phyloP scores from a whole-genome alignment of 2,888 invertebrate species.

The Microchrysa polita region DNA sequence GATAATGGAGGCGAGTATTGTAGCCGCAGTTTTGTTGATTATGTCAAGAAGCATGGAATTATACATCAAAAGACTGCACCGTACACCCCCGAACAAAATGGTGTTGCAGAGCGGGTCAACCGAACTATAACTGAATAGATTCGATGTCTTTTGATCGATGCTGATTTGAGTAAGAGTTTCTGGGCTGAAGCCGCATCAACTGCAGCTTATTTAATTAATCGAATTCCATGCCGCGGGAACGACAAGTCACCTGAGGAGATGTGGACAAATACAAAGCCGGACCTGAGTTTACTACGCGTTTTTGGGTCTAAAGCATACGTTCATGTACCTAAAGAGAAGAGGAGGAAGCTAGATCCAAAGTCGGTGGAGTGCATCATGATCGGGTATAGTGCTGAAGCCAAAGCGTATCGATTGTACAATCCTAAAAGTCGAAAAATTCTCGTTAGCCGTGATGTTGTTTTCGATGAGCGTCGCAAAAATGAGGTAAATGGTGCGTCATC shows the following conservation, averaged over 20 bases:
- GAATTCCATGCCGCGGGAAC: slow-evolving; percentile 38
- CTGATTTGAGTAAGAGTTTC: slow-evolving; percentile 51
- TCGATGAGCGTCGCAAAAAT: background rate
- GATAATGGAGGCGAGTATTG: slow-evolving; percentile 53
- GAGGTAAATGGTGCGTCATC: background rate
- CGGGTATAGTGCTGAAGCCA: background rate
- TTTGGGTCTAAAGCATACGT: slow-evolving; percentile 57
- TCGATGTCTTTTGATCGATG: slow-evolving; percentile 45
- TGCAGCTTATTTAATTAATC: slow-evolving; percentile 42
- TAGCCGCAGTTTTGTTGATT: slow-evolving; percentile 57
- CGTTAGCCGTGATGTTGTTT: background rate
- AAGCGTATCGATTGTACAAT: background rate
- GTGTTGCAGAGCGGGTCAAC: slow-evolving; percentile 20
- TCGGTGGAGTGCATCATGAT: background rate
- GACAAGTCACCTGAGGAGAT: slow-evolving; percentile 59
- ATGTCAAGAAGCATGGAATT: slow-evolving; percentile 51
- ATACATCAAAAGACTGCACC: slow-evolving; percentile 36
- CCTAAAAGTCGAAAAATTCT: background rate
- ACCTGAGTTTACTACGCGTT: slow-evolving; percentile 55
- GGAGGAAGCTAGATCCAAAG: slow-evolving; percentile 52
- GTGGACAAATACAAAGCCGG: slow-evolving; percentile 56
- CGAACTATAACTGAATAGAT: no score
- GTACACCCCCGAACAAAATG: slow-evolving; percentile 44
- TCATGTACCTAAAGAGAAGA: slow-evolving; percentile 57
- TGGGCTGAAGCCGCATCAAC: slow-evolving; percentile 53